Base-by-base conservation (phyloP, 2,113 vertebrate species). In the Podarcis cretensis region DNA sequence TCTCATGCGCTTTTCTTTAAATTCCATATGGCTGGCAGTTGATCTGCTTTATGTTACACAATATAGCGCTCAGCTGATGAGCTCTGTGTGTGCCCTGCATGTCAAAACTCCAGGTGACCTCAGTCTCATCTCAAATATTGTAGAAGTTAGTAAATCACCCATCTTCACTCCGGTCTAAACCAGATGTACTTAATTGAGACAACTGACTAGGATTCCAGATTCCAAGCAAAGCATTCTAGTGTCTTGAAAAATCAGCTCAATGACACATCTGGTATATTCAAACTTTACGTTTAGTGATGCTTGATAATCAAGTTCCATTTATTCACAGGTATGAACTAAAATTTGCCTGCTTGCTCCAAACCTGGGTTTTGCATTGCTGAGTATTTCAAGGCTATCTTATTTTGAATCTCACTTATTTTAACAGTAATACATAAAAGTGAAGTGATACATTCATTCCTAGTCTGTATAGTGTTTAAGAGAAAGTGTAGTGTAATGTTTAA, bases 371-470 rank as follows among this genome's bases (percentile, higher is more conserved):
- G 43, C 89, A 35, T 85, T 80, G 37, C 87, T 76, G 54, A 63
- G 2, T n/a, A 82, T 83, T 27, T 83, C 40, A 37, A 83, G 12
- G 57, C 79, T 9, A 3, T 84, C 57, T 92, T 84, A 71, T 77
- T 83, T 87, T 79, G 66, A 35, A 66, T 6, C 25, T 74, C 86
- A 6, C 68, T 88, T 81, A 37, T 83, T 82, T 95, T 92, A 30
- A 81, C 13, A 79, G 81, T 81, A 78, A 20, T 63, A 2, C 48
- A 54, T 54, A 54, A 54, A 54, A 12, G 48, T 54, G 48, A 54
- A 54, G 48, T 54, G 48, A 12, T 54, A 54, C 48, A 54, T 54
- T 54, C 48, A 54, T 54, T 54, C 48, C 48, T 54, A 54, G 59
- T 20, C 59, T 63, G 59, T 63, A 16, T 63, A 63, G 18, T 63